Conservation (phyloP, 2,797 vertebrate species). For the Anguilla megastoma region DNA sequence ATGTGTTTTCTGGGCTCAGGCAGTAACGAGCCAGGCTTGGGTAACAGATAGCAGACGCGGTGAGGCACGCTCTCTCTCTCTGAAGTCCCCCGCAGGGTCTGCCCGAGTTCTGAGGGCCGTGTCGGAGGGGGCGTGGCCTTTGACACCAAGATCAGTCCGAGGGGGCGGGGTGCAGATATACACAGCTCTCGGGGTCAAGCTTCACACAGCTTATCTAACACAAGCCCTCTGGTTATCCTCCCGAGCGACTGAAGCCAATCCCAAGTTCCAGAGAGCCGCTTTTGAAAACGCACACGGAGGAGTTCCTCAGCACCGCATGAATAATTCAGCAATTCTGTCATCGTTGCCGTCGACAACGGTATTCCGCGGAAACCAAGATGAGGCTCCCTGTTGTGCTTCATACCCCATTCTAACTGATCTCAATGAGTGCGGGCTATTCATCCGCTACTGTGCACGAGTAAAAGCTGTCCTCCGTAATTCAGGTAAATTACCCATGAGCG, state of each 20-base stretch:
- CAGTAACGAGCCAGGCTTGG: neutral
- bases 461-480: neutral
- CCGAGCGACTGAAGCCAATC: neutral
- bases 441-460: neutral
- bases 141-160: neutral
- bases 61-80: neutral
- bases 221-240: neutral
- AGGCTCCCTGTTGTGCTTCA: neutral
- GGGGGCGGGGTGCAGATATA: neutral
- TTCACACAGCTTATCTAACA: neutral
- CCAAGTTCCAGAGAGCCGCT: neutral
- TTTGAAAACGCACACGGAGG: neutral
- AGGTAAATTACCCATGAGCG: neutral
- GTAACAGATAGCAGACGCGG: neutral
- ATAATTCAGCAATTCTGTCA: constrained; percentile 9
- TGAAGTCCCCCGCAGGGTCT: neutral
- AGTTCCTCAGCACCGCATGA: neutral
- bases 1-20: neutral
- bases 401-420: neutral
- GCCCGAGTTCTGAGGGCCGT: neutral
- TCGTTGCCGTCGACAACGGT: neutral
- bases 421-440: neutral
- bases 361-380: neutral
- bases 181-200: neutral
- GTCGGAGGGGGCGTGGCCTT: neutral